Evolutionary conservation across 2,113 vertebrate species (phyloP), one percentile per base, ranked within the genome.

Genomic region (Archocentrus centrarchus): DNA sequence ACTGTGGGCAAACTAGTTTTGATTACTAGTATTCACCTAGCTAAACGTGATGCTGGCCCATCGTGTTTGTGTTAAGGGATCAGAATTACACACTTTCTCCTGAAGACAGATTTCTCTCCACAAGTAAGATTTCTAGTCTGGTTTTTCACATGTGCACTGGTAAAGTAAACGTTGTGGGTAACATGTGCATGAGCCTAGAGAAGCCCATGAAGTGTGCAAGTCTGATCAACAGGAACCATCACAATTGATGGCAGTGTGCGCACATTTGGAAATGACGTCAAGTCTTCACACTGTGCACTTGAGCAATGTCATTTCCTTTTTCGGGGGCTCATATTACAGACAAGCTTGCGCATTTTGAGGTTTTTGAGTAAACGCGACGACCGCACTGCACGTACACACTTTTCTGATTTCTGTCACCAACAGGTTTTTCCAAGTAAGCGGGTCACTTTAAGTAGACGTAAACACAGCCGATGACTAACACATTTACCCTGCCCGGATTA

Each of bases 131-230:
- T 50, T 44, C 63, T 1, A 44, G 7, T 66, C 11, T 0, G 3
- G 4, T 18, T 68, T 68, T 37, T 20, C 35, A 62, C 60, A 47
- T 68, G 22, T 47, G 41, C 8, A 50, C 22, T 27, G 39, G 8
- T 53, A 53, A 68, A 47, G 13, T 47, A 15, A 15, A 15, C 17
- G 3, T 68, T 68, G 8, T 10, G 41, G n/a, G 39, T 66, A 6
- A 0, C 44, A 68, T 68, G 22, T 18, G 64, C 41, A 2, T 0
- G 47, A 11, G 24, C 30, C 44, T 20, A 27, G 15, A 70, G 44
- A 70, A 50, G 14, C 47, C 47, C 47, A 17, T 50, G 47, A 50
- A 1, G 2, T 30, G 27, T 2, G 17, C 0, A 17, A 53, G 66
- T 73, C 66, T 53, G 27, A 53, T 53, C 66, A 73, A 50, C 47